A percentile compares a stretch with the other conserved stretches of the same genome.
phyloP scores from a whole-genome alignment of 2,113 vertebrate genomes.

The Halcyon malimbica region DNA sequence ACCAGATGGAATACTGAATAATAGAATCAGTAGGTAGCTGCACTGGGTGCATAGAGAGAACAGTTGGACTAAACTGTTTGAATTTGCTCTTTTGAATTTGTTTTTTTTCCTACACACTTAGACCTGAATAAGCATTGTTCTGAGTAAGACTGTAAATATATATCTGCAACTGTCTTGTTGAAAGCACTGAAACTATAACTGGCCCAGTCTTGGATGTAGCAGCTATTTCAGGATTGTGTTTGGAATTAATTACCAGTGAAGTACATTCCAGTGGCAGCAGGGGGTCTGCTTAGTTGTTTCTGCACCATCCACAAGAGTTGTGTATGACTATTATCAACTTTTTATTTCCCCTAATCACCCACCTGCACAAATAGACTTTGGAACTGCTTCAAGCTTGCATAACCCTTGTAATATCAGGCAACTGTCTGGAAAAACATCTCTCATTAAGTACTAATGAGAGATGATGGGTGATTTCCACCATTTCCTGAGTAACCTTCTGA shows the following conservation, averaged over 20 bases:
- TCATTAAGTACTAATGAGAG: constrained; percentile 62
- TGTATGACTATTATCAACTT: constrained; percentile 42
- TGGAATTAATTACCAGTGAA: constrained; percentile 64
- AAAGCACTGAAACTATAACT: constrained; percentile 45
- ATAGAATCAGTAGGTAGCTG: constrained; percentile 19
- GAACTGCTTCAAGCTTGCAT: constrained; percentile 55
- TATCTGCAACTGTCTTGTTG: constrained; percentile 45
- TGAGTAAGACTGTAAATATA: constrained; percentile 33
- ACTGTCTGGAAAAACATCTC: constrained; percentile 59
- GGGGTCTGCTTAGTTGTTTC: constrained; percentile 40
- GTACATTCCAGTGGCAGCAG: constrained; percentile 38
- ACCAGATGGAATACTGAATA: constrained; percentile 32
- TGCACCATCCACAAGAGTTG: constrained; percentile 25
- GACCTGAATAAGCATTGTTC: constrained; percentile 43
- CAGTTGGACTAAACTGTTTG: neutral
- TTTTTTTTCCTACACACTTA: constrained; percentile 28
- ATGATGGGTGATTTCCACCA: constrained; percentile 52
- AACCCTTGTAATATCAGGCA: constrained; percentile 41
- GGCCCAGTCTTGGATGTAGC: neutral
- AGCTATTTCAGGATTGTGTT: constrained; percentile 45
- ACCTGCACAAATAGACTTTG: constrained; percentile 64
- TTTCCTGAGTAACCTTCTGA: constrained; percentile 57
- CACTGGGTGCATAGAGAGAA: neutral
- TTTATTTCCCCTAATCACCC: constrained; percentile 55
- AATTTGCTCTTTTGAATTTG: constrained; percentile 48